These are phyloP conservation scores for Sebastiscus tertius DNA, from an alignment of 2,797 vertebrate species.

Conservation along the genomic window DNA sequence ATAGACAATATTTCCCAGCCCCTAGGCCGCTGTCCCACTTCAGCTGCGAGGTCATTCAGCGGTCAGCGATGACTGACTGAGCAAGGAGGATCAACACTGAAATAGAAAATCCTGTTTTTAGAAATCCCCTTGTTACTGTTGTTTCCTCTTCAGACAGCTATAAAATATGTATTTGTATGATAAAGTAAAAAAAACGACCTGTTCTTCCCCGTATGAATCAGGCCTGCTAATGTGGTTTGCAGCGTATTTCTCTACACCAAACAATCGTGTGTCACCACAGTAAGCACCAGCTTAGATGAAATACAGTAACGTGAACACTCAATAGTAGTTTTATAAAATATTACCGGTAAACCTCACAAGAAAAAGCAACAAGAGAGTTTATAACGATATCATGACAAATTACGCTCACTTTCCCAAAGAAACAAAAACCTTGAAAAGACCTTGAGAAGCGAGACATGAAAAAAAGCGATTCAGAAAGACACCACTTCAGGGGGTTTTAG, in stretches of 20 bases:
- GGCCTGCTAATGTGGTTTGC: not conserved
- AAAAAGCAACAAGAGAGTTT: constrained; percentile 5
- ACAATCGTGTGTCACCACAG: not conserved
- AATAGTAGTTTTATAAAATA: not conserved
- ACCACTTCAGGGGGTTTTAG: constrained; percentile 53
- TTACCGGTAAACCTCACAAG: not conserved
- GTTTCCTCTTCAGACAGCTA: not conserved
- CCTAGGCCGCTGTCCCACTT: constrained; percentile 73
- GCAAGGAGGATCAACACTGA: constrained; percentile 1
- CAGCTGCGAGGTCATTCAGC: constrained; percentile 73
- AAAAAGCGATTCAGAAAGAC: constrained; percentile 37
- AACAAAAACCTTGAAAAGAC: constrained; percentile 34
- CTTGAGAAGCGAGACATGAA: constrained; percentile 41
- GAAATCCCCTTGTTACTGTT: constrained; percentile 1
- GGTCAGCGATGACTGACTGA: constrained; percentile 69
- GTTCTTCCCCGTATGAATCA: not conserved
- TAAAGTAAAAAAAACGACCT: not conserved
- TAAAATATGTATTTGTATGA: not conserved
- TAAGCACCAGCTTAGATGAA: not conserved
- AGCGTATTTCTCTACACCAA: not conserved
- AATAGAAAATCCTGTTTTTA: constrained; percentile 39
- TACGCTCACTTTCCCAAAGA: not conserved
- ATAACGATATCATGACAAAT: constrained; percentile 38
- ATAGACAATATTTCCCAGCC: constrained; percentile 64
- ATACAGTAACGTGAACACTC: not conserved